A percentile compares a stretch with the other conserved stretches of the same genome.
Evolutionary conservation across 2,888 invertebrate genomes (phyloP).

Genomic region (Drosophila neotestacea): DNA sequence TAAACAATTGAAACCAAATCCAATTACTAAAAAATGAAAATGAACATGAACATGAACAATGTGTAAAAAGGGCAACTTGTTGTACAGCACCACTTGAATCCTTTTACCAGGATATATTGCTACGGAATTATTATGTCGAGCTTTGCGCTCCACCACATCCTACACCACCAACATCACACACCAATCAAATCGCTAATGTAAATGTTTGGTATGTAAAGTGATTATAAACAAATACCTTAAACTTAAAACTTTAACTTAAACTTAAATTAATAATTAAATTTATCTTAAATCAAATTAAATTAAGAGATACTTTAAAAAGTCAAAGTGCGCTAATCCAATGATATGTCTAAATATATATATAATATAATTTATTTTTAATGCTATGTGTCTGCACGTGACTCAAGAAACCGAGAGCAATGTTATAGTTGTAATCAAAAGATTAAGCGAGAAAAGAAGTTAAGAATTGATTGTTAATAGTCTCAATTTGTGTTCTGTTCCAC

Average conservation of each 20-base stretch:
- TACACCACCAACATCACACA: constrained; percentile 82
- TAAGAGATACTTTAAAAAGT: constrained; percentile 40
- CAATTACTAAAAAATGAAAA: constrained; percentile 44
- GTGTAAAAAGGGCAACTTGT: constrained; percentile 80
- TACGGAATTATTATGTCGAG: constrained; percentile 82
- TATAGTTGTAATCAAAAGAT: constrained; percentile 9
- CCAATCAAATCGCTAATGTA: constrained; percentile 81
- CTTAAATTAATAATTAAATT: constrained; percentile 33
- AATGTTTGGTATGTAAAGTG: constrained; percentile 83
- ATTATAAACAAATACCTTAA: constrained; percentile 46
- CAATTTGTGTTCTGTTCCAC: constrained; percentile 45
- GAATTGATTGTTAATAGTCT: constrained; percentile 18
- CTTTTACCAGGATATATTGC: constrained; percentile 82
- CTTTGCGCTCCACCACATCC: constrained; percentile 81
- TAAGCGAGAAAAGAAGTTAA: not conserved
- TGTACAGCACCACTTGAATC: constrained; percentile 83
- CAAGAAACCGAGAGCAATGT: constrained; percentile 45
- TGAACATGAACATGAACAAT: constrained; percentile 46
- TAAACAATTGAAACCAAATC: constrained; percentile 53
- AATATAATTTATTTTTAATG: constrained; percentile 42
- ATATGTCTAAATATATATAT: constrained; percentile 25
- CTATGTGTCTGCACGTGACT: constrained; percentile 78
- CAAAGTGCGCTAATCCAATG: constrained; percentile 43
- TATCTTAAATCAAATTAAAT: constrained; percentile 19
- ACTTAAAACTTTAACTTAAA: constrained; percentile 37